Evolutionary conservation across 2,797 vertebrate genomes (phyloP).

Genomic region (Mastacembelus armatus): DNA sequence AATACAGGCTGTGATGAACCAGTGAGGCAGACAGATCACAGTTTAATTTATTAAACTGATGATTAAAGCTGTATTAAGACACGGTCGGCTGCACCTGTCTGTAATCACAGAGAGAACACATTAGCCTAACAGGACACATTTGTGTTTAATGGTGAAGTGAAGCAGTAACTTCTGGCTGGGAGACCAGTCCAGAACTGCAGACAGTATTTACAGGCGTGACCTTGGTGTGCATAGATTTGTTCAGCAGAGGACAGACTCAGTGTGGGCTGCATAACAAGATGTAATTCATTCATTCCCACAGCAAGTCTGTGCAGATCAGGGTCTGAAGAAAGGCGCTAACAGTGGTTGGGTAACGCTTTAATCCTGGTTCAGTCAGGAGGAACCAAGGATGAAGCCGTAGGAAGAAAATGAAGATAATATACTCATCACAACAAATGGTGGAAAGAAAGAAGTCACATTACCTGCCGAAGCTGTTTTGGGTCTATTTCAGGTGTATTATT

Average conservation of each 20-base stretch:
- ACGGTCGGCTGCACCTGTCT: slow-evolving; percentile 29
- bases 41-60: slow-evolving; percentile 43
- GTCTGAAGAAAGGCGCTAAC: no score
- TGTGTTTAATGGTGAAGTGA: neutral
- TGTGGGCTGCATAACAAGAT: neutral
- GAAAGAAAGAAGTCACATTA: no score
- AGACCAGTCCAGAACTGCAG: neutral
- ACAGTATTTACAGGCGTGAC: slow-evolving; percentile 43
- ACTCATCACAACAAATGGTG: no score
- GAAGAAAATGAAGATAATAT: no score
- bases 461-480: no score
- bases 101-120: neutral
- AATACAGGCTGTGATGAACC: slow-evolving; percentile 37
- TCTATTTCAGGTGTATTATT: no score
- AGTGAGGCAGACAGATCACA: slow-evolving; percentile 9
- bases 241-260: neutral
- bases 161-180: slow-evolving; percentile 12
- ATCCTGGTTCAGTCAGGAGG: no score
- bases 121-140: no score
- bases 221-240: slow-evolving; percentile 32
- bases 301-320: neutral
- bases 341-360: no score
- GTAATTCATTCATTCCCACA: neutral
- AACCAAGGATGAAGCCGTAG: no score
- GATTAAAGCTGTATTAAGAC: slow-evolving; percentile 51